Percentiles rank a stretch among this genome's conserved stretches.
These are phyloP conservation scores for Chloroclystis v-ata DNA, from an alignment of 2,888 invertebrate genomes.

Conservation along the genomic window DNA sequence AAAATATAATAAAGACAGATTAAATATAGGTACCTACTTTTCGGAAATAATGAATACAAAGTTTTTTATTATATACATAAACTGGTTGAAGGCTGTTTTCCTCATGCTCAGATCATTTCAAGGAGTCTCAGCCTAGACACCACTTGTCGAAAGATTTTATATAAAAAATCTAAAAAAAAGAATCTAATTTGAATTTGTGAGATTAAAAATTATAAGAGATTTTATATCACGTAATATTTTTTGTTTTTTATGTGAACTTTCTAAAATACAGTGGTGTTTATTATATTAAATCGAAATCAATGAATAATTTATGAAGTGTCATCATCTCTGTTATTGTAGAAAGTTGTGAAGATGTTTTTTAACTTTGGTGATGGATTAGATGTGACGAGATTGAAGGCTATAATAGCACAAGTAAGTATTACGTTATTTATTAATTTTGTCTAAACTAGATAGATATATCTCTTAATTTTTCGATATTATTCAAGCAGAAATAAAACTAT, in stretches of 20 bases:
- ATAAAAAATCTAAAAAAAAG: not conserved
- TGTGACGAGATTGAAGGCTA: constrained; percentile 44
- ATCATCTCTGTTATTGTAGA: too few relatives aligned
- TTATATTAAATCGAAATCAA: not conserved
- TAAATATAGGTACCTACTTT: not conserved
- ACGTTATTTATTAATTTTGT: not conserved
- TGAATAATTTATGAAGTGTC: not conserved
- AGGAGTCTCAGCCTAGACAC: constrained; percentile 2
- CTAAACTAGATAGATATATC: too few relatives aligned
- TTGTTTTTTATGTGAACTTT: too few relatives aligned
- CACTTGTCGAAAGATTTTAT: constrained; percentile 5
- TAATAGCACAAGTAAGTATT: constrained; percentile 53
- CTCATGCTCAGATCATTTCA: constrained; percentile 15
- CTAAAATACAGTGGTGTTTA: too few relatives aligned
- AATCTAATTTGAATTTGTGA: not conserved
- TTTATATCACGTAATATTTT: too few relatives aligned
- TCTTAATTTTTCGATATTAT: too few relatives aligned
- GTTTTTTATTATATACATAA: constrained; percentile 12
- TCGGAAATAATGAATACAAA: not conserved
- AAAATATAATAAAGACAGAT: constrained; percentile 8
- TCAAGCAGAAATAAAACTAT: too few relatives aligned
- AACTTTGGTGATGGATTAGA: constrained; percentile 37
- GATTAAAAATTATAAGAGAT: not conserved
- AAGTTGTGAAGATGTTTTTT: constrained; percentile 46
- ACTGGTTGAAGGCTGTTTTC: constrained; percentile 20